Percentiles rank a stretch among this genome's conserved stretches.
Conservation (phyloP, 2,113 vertebrate species). For the Leucoraja erinaceus region DNA sequence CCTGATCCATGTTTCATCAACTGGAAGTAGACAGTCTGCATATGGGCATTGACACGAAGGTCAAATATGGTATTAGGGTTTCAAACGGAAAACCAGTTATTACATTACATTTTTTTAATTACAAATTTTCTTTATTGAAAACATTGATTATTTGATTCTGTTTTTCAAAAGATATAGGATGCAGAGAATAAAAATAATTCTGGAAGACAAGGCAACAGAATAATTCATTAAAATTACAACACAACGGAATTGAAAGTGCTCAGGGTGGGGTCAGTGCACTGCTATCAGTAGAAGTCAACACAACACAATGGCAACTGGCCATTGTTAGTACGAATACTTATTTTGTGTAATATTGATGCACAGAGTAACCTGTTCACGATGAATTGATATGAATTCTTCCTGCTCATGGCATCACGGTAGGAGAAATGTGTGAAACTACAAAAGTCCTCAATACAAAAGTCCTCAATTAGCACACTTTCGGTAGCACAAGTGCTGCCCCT, state of each 20-base stretch:
- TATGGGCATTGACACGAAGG: no score
- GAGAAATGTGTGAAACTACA: not conserved
- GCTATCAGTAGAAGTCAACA: not conserved
- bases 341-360: not conserved
- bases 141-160: not conserved
- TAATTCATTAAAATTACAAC: not conserved
- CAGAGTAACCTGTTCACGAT: not conserved
- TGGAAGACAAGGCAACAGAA: not conserved
- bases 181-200: not conserved
- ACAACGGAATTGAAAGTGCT: not conserved
- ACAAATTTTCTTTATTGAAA: constrained; percentile 20
- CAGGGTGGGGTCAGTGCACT: not conserved
- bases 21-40: no score
- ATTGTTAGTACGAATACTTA: not conserved
- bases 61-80: no score
- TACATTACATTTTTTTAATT: not conserved
- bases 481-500: not conserved
- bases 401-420: not conserved
- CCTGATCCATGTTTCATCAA: no score
- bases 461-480: not conserved
- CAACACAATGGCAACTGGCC: not conserved
- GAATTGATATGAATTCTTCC: not conserved
- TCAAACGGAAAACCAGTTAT: not conserved
- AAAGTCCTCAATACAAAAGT: not conserved
- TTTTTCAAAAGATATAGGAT: not conserved